Evolutionary conservation across 2,888 invertebrate genomes (phyloP).

Genomic region (Bombyx huttoni): DNA sequence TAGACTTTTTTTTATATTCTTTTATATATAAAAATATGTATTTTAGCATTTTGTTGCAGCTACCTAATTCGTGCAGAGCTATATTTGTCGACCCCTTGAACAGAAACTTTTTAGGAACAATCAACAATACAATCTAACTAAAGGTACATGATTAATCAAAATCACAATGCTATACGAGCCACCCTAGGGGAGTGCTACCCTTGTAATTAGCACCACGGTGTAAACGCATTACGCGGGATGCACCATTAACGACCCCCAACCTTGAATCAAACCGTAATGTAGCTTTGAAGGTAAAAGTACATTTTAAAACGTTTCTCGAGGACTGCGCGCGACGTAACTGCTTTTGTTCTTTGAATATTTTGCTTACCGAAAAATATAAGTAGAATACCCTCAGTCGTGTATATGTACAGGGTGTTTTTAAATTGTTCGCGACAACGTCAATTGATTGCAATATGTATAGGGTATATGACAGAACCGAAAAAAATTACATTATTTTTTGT

Average conservation of each 20-base stretch:
- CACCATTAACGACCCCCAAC: not conserved
- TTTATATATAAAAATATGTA: too few relatives aligned
- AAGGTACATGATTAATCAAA: not conserved
- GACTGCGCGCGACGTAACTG: not conserved
- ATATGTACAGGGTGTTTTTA: too few relatives aligned
- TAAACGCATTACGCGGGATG: not conserved
- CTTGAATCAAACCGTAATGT: not conserved
- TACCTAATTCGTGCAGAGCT: not conserved
- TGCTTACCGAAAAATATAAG: not conserved
- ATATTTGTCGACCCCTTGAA: not conserved
- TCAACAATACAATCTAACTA: not conserved
- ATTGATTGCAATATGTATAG: too few relatives aligned
- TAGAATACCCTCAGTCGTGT: too few relatives aligned
- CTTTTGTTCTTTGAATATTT: not conserved
- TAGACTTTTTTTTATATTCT: too few relatives aligned
- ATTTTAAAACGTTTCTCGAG: not conserved
- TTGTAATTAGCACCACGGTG: conserved; percentile 1
- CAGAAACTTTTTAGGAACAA: not conserved
- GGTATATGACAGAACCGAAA: too few relatives aligned
- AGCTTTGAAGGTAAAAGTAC: not conserved
- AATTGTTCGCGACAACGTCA: too few relatives aligned
- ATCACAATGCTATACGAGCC: not conserved
- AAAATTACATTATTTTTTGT: too few relatives aligned
- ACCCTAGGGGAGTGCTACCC: not conserved
- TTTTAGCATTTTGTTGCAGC: too few relatives aligned